A percentile compares a stretch with the other conserved stretches of the same genome.
Evolutionary conservation across 2,113 vertebrate genomes (phyloP).

Genomic region (Agapornis roseicollis): DNA sequence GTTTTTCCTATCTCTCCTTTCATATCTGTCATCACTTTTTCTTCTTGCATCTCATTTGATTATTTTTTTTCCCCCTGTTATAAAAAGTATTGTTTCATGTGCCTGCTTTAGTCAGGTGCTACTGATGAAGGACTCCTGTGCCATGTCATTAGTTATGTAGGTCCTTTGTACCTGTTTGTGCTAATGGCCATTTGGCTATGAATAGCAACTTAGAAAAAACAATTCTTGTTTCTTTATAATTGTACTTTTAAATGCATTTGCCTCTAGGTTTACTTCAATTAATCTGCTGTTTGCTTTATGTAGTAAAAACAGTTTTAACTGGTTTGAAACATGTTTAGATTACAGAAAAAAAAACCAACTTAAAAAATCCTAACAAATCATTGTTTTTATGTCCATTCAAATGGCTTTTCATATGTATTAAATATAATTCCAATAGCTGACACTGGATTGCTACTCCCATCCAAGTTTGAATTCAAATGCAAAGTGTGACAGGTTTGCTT

Average conservation of each 20-base stretch:
- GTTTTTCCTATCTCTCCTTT: neutral
- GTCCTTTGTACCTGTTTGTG: neutral
- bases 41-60: neutral
- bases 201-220: neutral
- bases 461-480: neutral
- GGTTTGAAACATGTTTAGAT: neutral
- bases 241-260: neutral
- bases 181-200: neutral
- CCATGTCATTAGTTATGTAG: neutral
- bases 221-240: neutral
- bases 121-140: neutral
- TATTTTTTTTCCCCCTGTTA: neutral
- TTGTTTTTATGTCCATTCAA: neutral
- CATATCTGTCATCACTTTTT: neutral
- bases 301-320: neutral
- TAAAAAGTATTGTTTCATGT: neutral
- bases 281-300: neutral
- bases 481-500: neutral
- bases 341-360: neutral
- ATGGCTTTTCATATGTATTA: neutral
- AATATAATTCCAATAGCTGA: neutral
- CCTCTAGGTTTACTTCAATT: neutral
- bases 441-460: neutral
- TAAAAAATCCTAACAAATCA: neutral
- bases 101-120: neutral